These are phyloP conservation scores for Ciconia boyciana DNA, from an alignment of 2,113 vertebrate species.

Conservation along the genomic window DNA sequence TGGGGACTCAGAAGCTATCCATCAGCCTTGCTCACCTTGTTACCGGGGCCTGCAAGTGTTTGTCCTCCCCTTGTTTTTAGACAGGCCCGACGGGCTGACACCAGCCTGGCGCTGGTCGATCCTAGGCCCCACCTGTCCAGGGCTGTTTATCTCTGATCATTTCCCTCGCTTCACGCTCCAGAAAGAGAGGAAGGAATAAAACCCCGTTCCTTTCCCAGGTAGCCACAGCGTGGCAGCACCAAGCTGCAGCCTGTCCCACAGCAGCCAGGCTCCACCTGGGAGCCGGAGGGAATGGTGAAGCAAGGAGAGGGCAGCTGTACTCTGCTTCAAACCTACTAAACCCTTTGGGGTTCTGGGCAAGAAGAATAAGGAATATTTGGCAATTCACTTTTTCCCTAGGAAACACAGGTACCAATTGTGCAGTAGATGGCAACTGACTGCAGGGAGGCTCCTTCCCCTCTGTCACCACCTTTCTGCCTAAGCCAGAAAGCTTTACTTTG, in stretches of 20 bases:
- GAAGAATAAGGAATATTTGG: rapidly evolving
- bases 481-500: background rate
- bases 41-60: rapidly evolving
- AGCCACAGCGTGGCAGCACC: background rate
- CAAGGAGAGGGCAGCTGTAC: no score
- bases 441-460: background rate
- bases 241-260: rapidly evolving
- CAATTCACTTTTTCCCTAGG: no score
- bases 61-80: no score
- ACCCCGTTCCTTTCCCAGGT: background rate
- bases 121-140: no score
- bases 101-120: background rate
- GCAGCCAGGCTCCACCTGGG: background rate
- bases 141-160: no score
- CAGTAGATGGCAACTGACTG: rapidly evolving
- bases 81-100: rapidly evolving
- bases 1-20: rapidly evolving
- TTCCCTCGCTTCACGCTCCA: rapidly evolving
- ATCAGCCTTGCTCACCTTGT: rapidly evolving
- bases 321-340: rapidly evolving
- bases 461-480: background rate
- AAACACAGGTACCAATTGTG: rapidly evolving
- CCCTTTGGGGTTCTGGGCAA: rapidly evolving
- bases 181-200: rapidly evolving
- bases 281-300: background rate